phyloP scores from a whole-genome alignment of 2,797 vertebrate species.

The Poeciliopsis paucimaculata region DNA sequence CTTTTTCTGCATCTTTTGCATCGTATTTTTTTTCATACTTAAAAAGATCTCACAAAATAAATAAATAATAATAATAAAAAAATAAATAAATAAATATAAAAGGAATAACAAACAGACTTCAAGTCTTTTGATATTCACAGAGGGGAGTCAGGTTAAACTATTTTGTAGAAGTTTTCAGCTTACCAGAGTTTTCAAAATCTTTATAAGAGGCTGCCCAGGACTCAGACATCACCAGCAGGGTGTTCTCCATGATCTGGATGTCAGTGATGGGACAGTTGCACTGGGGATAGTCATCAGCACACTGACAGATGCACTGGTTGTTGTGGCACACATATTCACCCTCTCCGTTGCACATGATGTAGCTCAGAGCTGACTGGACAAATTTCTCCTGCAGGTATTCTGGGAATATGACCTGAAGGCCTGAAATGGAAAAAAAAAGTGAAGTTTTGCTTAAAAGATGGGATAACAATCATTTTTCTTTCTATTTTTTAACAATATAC shows the following conservation, averaged over 20 bases:
- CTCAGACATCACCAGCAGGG: conserved; percentile 91
- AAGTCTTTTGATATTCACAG: background rate
- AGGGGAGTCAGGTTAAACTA: background rate
- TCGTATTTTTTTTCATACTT: background rate
- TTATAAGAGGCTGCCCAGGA: conserved; percentile 96
- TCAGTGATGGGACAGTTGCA: conserved; percentile 99
- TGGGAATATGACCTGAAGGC: conserved; percentile 98
- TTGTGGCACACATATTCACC: conserved; percentile 94
- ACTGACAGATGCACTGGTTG: conserved; percentile 95
- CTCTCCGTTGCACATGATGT: conserved; percentile 99
- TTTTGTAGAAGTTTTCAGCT: conserved; percentile 26
- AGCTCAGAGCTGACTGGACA: conserved; percentile 97
- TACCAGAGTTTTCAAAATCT: conserved; percentile 98
- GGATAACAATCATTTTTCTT: background rate
- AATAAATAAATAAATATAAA: background rate
- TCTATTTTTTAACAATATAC: background rate
- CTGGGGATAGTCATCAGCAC: conserved; percentile 93
- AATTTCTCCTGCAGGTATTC: conserved; percentile 99
- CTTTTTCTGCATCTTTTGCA: background rate
- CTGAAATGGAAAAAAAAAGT: conserved; percentile 71
- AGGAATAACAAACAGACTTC: background rate
- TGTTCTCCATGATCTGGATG: conserved; percentile 99
- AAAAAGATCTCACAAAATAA: background rate
- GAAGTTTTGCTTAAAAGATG: conserved; percentile 13
- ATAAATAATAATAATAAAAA: too few relatives aligned